A percentile compares a stretch with the other conserved stretches of the same genome.
These are phyloP conservation scores for Drymonia ruficornis DNA, from an alignment of 2,888 invertebrate genomes.

Conservation along the genomic window DNA sequence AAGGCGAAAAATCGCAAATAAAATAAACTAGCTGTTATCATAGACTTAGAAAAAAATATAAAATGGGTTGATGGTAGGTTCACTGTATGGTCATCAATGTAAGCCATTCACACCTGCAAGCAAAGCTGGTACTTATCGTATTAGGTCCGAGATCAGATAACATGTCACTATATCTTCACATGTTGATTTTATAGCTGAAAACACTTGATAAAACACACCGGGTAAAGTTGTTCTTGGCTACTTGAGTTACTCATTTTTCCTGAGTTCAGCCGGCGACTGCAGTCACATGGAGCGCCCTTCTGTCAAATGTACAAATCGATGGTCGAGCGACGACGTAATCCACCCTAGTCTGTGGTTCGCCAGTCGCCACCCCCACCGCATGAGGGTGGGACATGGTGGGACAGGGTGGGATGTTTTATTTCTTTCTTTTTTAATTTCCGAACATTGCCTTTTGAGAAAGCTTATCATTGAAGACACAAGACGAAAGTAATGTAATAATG, in stretches of 20 bases:
- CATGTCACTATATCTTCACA: not conserved
- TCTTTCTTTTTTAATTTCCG: constrained; percentile 22
- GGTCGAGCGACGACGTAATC: constrained; percentile 27
- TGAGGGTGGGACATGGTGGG: too few species aligned
- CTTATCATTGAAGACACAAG: not conserved
- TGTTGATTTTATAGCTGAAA: not conserved
- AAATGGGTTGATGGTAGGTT: too few species aligned
- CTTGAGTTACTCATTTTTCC: constrained; percentile 40
- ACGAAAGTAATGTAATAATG: constrained; percentile 1
- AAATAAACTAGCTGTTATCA: too few species aligned
- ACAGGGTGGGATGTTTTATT: constrained; percentile 9
- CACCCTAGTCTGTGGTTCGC: constrained; percentile 38
- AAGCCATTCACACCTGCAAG: constrained; percentile 23
- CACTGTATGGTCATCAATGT: not conserved
- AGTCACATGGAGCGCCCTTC: constrained; percentile 18
- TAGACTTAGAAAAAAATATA: too few species aligned
- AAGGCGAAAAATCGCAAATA: too few species aligned
- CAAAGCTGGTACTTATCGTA: constrained; percentile 11
- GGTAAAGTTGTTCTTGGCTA: constrained; percentile 31
- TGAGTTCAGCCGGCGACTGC: constrained; percentile 7
- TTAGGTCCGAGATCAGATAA: not conserved
- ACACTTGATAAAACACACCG: constrained; percentile 29
- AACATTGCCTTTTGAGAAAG: constrained; percentile 26
- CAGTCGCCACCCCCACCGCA: constrained; percentile 30
- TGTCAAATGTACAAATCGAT: constrained; percentile 37